phyloP scores from a whole-genome alignment of 2,113 vertebrate genomes.

The Acrocephalus kingi region DNA sequence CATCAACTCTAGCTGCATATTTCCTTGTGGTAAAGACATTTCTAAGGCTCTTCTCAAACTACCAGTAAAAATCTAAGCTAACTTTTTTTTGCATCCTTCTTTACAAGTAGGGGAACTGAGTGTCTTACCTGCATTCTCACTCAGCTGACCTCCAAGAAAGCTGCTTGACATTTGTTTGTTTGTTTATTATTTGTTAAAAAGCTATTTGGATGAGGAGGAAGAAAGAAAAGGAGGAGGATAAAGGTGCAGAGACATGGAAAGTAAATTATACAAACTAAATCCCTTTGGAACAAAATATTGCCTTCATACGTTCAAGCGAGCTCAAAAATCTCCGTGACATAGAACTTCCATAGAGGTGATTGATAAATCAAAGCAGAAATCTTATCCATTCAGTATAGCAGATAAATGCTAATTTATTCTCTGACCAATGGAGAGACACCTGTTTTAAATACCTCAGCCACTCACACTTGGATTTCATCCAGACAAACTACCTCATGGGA shows the following conservation, averaged over 20 bases:
- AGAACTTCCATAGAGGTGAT: neutral
- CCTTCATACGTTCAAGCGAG: accelerated
- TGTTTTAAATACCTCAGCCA: neutral
- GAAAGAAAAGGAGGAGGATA: neutral
- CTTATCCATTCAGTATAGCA: neutral
- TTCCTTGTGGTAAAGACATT: neutral
- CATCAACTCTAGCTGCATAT: neutral
- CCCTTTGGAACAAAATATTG: neutral
- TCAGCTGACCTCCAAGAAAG: neutral
- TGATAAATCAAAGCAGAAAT: neutral
- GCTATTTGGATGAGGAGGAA: neutral
- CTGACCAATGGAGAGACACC: neutral
- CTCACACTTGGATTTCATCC: neutral
- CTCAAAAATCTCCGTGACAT: neutral
- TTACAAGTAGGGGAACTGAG: neutral
- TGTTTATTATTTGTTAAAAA: neutral
- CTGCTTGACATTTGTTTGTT: neutral
- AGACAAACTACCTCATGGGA: neutral
- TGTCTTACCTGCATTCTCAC: neutral
- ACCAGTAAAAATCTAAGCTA: neutral
- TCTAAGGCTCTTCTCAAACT: neutral
- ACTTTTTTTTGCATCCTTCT: neutral
- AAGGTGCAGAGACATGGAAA: neutral
- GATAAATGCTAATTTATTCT: neutral
- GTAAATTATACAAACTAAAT: neutral